These are phyloP conservation scores for Calameuta idolon DNA, from an alignment of 2,888 invertebrate genomes.

Conservation along the genomic window DNA sequence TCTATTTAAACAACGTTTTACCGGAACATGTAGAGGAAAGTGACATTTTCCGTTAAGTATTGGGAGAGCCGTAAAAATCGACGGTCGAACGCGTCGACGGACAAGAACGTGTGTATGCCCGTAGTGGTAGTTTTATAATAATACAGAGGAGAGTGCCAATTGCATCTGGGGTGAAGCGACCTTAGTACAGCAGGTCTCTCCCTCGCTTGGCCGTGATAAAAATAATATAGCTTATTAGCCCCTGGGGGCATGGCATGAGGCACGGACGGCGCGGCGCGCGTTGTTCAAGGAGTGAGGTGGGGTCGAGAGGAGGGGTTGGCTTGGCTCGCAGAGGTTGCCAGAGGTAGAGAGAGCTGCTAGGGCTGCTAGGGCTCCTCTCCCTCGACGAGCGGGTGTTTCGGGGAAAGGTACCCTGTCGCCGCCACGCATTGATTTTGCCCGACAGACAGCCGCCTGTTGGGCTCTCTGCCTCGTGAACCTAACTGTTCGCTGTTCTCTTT, in stretches of 20 bases:
- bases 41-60: background rate
- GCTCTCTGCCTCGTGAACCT: constrained; percentile 49
- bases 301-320: constrained; percentile 3
- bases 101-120: background rate
- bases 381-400: constrained; percentile 10
- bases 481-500: constrained; percentile 40
- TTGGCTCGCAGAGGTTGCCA: constrained; percentile 19
- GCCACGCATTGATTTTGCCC: constrained; percentile 64
- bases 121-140: background rate
- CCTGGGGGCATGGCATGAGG: constrained; percentile 31
- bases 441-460: constrained; percentile 62
- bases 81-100: too few relatives aligned
- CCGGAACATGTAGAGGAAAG: background rate
- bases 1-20: background rate
- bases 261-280: constrained; percentile 26
- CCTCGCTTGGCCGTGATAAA: constrained; percentile 45
- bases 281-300: constrained; percentile 21
- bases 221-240: constrained; percentile 57
- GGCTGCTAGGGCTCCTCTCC: background rate
- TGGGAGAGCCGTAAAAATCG: background rate
- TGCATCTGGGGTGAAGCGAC: background rate
- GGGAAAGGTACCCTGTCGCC: constrained; percentile 56
- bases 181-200: constrained; percentile 22
- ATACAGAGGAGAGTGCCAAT: background rate
- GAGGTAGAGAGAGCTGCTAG: constrained; percentile 4